These are phyloP conservation scores for Cylindroiulus punctatus DNA, from an alignment of 2,888 invertebrate genomes.

Conservation along the genomic window DNA sequence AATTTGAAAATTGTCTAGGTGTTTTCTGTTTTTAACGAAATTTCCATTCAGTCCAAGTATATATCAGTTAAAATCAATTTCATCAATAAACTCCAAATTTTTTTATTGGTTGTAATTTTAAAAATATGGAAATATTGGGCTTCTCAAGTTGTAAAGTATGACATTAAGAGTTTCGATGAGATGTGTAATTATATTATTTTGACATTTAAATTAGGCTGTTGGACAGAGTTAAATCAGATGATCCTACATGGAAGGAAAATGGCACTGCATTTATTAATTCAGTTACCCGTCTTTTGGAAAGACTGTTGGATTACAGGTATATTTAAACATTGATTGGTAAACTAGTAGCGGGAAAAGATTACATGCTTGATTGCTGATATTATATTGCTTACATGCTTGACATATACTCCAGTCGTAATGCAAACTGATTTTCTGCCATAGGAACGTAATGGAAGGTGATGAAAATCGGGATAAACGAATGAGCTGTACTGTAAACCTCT, in stretches of 20 bases:
- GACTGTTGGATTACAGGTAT: constrained; percentile 86
- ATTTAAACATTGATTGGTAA: neutral
- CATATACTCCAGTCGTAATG: too few species aligned
- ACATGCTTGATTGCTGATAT: too few species aligned
- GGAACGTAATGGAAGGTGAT: constrained; percentile 89
- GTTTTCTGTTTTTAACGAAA: too few species aligned
- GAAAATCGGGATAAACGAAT: constrained; percentile 94
- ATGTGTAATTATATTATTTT: constrained; percentile 46
- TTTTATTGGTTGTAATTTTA: neutral
- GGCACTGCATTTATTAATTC: constrained; percentile 93
- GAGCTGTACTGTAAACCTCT: constrained; percentile 94
- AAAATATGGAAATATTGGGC: neutral
- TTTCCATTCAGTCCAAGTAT: too few species aligned
- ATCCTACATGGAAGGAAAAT: constrained; percentile 90
- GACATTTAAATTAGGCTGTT: constrained; percentile 72
- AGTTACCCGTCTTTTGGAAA: constrained; percentile 85
- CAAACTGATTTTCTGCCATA: constrained; percentile 54
- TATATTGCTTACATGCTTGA: too few species aligned
- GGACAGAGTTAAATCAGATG: constrained; percentile 84
- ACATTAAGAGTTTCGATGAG: neutral
- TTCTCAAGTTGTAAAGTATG: neutral
- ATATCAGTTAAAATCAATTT: neutral
- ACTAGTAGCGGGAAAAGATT: too few species aligned
- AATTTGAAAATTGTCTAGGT: too few species aligned
- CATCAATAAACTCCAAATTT: neutral